phyloP scores from a whole-genome alignment of 2,797 vertebrate genomes.

The Amblyraja radiata region DNA sequence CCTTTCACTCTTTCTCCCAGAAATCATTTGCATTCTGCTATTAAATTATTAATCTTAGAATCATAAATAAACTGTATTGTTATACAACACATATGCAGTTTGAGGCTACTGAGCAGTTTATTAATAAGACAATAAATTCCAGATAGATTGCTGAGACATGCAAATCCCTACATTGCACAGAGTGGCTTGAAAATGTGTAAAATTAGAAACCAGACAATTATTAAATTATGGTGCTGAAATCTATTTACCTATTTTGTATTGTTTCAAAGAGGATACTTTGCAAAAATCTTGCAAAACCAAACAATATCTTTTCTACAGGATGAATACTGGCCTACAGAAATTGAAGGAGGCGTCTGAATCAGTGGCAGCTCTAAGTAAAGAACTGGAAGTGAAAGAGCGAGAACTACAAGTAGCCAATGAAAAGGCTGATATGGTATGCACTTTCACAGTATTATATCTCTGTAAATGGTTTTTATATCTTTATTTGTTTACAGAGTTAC shows the following conservation, averaged over 20 bases:
- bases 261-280: not conserved
- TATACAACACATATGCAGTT: not conserved
- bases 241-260: not conserved
- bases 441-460: not conserved
- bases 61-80: not conserved
- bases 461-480: not conserved
- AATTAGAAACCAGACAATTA: not conserved
- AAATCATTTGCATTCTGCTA: not conserved
- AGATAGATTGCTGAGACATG: not conserved
- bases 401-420: conserved; percentile 84
- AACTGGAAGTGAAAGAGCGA: conserved; percentile 85
- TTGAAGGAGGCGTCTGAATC: conserved; percentile 88
- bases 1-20: not conserved
- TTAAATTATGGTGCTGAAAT: not conserved
- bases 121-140: not conserved
- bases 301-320: conserved; percentile 59
- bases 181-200: not conserved
- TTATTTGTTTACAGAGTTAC: not conserved
- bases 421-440: conserved; percentile 82
- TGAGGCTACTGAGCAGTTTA: not conserved
- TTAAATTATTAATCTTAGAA: not conserved
- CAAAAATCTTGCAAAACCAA: not conserved
- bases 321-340: conserved; percentile 90
- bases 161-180: not conserved
- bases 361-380: conserved; percentile 78